Percentiles rank a stretch among this genome's conserved stretches.
Evolutionary conservation across 2,113 vertebrate species (phyloP).

Genomic region (Phaethornis superciliosus): DNA sequence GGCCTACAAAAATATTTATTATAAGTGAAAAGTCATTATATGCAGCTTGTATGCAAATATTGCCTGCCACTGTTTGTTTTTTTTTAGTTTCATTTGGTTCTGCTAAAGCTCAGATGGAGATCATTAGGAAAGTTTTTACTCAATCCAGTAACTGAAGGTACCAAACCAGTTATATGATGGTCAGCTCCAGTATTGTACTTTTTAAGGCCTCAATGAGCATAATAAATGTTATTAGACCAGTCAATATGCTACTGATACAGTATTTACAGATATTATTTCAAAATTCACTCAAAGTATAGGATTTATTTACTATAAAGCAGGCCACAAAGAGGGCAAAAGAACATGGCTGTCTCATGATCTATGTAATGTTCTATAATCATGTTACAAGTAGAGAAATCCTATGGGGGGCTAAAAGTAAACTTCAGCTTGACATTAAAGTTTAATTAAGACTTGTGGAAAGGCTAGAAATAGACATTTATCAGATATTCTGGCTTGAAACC

Average conservation of each 20-base stretch:
- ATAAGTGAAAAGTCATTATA: neutral
- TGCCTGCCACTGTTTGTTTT: neutral
- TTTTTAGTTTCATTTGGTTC: neutral
- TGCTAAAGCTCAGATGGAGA: neutral
- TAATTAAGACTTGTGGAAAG: conserved; percentile 82
- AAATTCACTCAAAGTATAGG: neutral
- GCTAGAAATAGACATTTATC: conserved; percentile 81
- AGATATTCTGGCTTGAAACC: conserved; percentile 83
- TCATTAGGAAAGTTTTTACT: neutral
- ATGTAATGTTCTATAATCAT: neutral
- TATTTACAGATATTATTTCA: neutral
- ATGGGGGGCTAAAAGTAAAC: conserved; percentile 72
- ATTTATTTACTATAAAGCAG: neutral
- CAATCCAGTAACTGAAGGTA: neutral
- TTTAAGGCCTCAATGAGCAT: neutral
- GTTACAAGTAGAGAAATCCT: conserved; percentile 26
- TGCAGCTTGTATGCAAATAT: neutral
- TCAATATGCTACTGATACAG: neutral
- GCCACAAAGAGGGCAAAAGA: neutral
- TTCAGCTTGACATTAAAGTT: conserved; percentile 81
- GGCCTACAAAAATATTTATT: conserved; percentile 69
- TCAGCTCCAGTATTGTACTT: neutral
- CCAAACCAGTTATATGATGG: accelerated
- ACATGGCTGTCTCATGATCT: neutral
- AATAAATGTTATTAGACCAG: neutral